phyloP scores from a whole-genome alignment of 2,113 vertebrate genomes.

The Junco hyemalis region DNA sequence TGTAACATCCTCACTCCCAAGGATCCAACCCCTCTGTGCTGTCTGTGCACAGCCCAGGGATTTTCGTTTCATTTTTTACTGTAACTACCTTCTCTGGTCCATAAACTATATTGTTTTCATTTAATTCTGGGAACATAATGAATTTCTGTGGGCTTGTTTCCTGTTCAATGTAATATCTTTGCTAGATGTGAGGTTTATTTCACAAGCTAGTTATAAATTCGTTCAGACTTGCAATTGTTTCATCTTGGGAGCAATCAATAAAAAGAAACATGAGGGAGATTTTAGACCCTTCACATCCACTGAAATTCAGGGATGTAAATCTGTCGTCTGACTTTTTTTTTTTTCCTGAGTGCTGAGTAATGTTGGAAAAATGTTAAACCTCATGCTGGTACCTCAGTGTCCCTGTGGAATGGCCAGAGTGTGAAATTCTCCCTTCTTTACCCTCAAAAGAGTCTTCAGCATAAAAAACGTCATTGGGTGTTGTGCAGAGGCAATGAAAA shows the following conservation, averaged over 20 bases:
- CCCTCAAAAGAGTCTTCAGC: background rate
- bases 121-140: conserved; percentile 66
- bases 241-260: conserved; percentile 66
- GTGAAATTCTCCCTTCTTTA: background rate
- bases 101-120: conserved; percentile 69
- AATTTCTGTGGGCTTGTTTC: conserved; percentile 68
- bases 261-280: conserved; percentile 52
- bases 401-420: background rate
- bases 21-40: background rate
- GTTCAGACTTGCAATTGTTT: conserved; percentile 37
- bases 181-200: conserved; percentile 65
- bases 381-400: background rate
- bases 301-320: conserved; percentile 60
- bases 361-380: conserved; percentile 14
- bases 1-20: background rate
- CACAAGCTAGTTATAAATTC: conserved; percentile 65
- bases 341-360: conserved; percentile 22
- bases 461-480: background rate
- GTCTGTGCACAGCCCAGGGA: background rate
- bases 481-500: background rate
- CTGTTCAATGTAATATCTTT: conserved; percentile 55
- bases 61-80: conserved; percentile 33
- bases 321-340: background rate
- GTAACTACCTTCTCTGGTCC: conserved; percentile 51
- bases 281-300: conserved; percentile 58